Evolutionary conservation across 2,888 invertebrate genomes (phyloP).

Genomic region (Ptychoptera albimana): DNA sequence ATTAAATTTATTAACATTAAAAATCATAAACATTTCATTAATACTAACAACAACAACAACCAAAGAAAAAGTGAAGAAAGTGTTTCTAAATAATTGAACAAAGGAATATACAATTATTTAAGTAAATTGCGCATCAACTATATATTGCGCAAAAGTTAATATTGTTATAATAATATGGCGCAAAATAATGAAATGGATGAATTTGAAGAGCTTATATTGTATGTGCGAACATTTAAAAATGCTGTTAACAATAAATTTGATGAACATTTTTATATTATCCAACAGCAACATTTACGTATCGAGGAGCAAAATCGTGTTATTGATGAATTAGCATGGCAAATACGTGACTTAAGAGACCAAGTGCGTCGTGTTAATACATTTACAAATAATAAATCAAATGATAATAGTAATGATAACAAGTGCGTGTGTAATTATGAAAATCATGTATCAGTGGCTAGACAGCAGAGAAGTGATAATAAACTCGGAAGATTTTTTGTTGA

Average conservation of each 20-base stretch:
- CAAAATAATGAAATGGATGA: conserved; percentile 3
- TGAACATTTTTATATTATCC: conserved; percentile 4
- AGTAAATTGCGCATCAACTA: no score
- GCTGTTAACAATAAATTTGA: conserved; percentile 4
- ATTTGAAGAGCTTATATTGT: conserved; percentile 4
- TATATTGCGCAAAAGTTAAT: no score
- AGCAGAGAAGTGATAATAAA: no score
- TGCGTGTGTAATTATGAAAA: conserved; percentile 6
- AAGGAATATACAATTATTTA: no score
- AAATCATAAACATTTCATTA: no score
- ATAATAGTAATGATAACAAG: no score
- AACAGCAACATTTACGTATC: conserved; percentile 5
- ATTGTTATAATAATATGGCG: no score
- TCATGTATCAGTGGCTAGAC: background rate
- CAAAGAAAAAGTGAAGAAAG: no score
- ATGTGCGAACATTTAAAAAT: conserved; percentile 1
- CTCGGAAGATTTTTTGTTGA: no score
- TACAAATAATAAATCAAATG: background rate
- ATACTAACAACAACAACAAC: no score
- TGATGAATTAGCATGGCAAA: conserved; percentile 8
- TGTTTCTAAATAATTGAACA: no score
- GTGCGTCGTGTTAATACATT: conserved; percentile 4
- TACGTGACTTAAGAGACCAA: conserved; percentile 7
- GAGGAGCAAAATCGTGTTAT: conserved; percentile 6
- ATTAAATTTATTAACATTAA: no score